phyloP scores from a whole-genome alignment of 1,140 invertebrate species.

The Brachionus sp. region DNA sequence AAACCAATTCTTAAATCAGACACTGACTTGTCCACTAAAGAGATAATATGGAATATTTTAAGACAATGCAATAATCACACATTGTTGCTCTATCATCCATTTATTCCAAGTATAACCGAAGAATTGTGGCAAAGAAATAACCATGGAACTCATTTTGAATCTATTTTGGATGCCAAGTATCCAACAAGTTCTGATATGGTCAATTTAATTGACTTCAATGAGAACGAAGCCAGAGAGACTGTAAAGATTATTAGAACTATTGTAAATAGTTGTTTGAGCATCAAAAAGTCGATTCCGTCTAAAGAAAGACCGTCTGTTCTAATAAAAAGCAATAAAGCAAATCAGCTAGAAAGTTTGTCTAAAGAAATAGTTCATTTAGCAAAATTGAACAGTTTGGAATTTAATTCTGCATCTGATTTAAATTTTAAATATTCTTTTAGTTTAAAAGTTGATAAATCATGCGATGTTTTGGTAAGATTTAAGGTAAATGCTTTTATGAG shows the following conservation, averaged over 20 bases:
- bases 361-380: slow-evolving; percentile 8
- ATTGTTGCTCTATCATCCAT: slow-evolving; percentile 18
- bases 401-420: not conserved
- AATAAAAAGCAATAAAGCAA: not conserved
- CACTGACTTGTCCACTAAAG: not conserved
- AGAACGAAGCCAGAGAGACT: not conserved
- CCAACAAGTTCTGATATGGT: not conserved
- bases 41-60: slow-evolving; percentile 27
- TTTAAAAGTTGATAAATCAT: not conserved
- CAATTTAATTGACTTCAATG: not conserved
- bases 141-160: not conserved
- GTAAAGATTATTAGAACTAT: not conserved
- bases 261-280: not conserved
- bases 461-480: not conserved
- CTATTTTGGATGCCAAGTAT: slow-evolving; percentile 13
- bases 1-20: slow-evolving; percentile 46
- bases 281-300: not conserved
- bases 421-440: not conserved
- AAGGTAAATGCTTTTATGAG: no score
- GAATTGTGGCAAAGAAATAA: slow-evolving; percentile 32
- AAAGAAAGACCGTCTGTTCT: not conserved
- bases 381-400: not conserved
- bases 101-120: slow-evolving; percentile 36
- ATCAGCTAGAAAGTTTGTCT: not conserved
- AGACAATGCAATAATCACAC: not conserved